A percentile compares a stretch with the other conserved stretches of the same genome.
Evolutionary conservation across 2,888 invertebrate species (phyloP).

Genomic region (Platycheirus albimanus): DNA sequence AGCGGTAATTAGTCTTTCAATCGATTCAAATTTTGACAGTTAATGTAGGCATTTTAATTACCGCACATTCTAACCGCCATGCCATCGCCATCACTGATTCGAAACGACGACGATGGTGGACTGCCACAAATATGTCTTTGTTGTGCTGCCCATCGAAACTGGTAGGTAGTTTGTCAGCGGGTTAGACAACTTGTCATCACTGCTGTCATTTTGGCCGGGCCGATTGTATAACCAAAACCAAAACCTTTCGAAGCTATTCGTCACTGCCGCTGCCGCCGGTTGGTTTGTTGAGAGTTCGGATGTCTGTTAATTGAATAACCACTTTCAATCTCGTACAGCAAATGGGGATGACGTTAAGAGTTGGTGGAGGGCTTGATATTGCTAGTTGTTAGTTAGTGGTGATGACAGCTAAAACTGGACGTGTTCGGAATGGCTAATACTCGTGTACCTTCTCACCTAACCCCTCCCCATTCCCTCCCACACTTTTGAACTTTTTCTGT

Average conservation of each 20-base stretch:
- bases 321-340: constrained; percentile 52
- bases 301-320: constrained; percentile 52
- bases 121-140: neutral
- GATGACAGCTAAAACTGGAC: constrained; percentile 49
- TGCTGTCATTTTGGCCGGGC: neutral
- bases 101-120: too few relatives aligned
- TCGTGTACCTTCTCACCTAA: neutral
- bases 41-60: constrained; percentile 17
- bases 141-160: constrained; percentile 8
- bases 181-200: constrained; percentile 44
- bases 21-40: constrained; percentile 35
- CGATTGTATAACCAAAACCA: constrained; percentile 22
- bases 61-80: constrained; percentile 4
- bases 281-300: constrained; percentile 5
- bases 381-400: constrained; percentile 6
- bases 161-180: constrained; percentile 17
- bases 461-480: neutral
- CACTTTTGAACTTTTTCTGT: neutral
- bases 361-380: neutral
- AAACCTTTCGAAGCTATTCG: constrained; percentile 28
- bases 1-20: constrained; percentile 21
- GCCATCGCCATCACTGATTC: neutral
- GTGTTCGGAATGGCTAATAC: constrained; percentile 18
- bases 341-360: constrained; percentile 22
- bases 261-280: neutral